These are phyloP conservation scores for Pseudochirops corinnae DNA, from an alignment of 2,797 vertebrate species.

Conservation along the genomic window DNA sequence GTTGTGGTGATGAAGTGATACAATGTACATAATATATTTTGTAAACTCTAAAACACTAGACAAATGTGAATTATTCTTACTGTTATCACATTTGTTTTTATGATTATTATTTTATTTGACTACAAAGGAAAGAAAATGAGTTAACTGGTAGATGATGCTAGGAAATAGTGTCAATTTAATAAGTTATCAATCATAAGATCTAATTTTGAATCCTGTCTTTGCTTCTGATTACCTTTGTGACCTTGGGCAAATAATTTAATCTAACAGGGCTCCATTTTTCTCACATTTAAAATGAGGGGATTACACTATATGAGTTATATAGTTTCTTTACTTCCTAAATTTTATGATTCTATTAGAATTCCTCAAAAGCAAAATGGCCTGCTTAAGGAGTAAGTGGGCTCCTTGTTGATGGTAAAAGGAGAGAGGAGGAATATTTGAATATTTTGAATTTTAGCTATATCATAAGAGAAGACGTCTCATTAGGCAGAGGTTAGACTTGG, in stretches of 20 bases:
- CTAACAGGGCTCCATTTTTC: background rate
- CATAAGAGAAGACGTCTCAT: background rate
- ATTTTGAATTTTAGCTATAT: background rate
- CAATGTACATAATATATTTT: background rate
- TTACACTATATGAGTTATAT: background rate
- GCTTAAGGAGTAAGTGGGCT: background rate
- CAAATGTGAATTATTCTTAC: background rate
- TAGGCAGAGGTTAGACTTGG: background rate
- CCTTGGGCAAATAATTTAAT: background rate
- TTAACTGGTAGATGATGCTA: background rate
- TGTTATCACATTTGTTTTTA: background rate
- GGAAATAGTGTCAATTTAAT: background rate
- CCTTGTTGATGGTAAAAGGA: background rate
- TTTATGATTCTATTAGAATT: background rate
- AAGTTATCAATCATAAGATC: background rate
- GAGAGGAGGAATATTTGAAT: background rate
- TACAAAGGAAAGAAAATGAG: background rate
- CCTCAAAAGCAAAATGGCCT: background rate
- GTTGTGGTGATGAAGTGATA: background rate
- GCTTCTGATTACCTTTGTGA: background rate
- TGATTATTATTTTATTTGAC: background rate
- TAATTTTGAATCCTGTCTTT: background rate
- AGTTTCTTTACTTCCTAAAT: background rate
- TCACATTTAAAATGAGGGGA: background rate
- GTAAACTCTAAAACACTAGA: background rate